Percentiles rank a stretch among this genome's conserved stretches.
Evolutionary conservation across 2,797 vertebrate genomes (phyloP).

Genomic region (Cyprinella venusta): DNA sequence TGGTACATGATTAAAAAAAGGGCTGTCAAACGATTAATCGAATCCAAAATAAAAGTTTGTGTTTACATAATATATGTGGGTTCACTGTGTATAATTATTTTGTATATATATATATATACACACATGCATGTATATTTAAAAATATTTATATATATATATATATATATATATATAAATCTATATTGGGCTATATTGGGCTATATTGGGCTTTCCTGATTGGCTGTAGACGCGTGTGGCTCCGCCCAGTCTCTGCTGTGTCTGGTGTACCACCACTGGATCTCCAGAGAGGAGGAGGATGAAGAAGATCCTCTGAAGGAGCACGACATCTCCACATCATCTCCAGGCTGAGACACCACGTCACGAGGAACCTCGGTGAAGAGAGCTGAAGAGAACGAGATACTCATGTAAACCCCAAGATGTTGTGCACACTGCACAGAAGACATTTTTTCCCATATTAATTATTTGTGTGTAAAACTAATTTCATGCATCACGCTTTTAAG

Average conservation of each 20-base stretch:
- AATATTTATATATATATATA: too few relatives aligned
- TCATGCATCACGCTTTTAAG: not conserved
- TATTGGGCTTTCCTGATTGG: conserved; percentile 82
- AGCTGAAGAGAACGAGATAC: conserved; percentile 72
- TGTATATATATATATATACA: too few relatives aligned
- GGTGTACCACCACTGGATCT: conserved; percentile 99
- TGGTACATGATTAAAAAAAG: too few relatives aligned
- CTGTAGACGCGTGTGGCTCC: conserved; percentile 80
- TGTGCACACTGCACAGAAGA: not conserved
- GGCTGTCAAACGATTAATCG: too few relatives aligned
- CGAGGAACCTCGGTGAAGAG: conserved; percentile 93
- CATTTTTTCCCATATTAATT: not conserved
- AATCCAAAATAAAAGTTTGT: too few relatives aligned
- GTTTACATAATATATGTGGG: too few relatives aligned
- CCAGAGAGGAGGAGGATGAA: conserved; percentile 90
- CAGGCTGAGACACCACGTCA: conserved; percentile 85
- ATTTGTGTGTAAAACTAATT: not conserved
- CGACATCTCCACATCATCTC: conserved; percentile 95
- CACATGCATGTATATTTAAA: too few relatives aligned
- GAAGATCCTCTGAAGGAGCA: conserved; percentile 93
- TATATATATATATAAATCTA: too few relatives aligned
- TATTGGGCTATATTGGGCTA: too few relatives aligned
- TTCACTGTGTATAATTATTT: too few relatives aligned
- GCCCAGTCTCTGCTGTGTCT: conserved; percentile 83
- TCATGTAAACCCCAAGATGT: not conserved